Conservation (phyloP, 2,113 vertebrate genomes). For the Zosterops pallidus region DNA sequence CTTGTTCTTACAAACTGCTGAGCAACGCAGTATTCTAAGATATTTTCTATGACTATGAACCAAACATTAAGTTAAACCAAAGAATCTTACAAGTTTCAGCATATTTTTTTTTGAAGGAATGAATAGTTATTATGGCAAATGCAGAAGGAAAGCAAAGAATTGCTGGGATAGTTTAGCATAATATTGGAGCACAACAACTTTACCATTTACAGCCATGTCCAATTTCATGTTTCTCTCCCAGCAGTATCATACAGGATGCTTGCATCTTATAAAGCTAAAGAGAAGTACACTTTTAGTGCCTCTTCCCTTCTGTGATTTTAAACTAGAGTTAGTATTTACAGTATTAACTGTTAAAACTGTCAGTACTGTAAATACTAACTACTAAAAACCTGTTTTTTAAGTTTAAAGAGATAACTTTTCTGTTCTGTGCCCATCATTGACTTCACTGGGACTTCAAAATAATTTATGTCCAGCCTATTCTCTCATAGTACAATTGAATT, state of each 20-base stretch:
- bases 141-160: neutral
- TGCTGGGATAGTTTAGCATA: neutral
- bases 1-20: neutral
- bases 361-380: too few relatives aligned
- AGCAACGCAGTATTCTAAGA: neutral
- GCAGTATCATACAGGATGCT: neutral
- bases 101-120: neutral
- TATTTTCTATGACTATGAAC: neutral
- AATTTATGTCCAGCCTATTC: neutral
- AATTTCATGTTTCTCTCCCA: neutral
- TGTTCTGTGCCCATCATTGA: neutral
- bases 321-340: neutral
- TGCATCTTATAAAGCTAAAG: neutral
- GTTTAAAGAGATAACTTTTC: neutral
- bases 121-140: neutral
- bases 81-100: neutral
- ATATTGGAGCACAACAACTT: neutral
- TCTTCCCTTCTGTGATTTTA: neutral
- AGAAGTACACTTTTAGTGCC: neutral
- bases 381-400: neutral
- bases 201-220: neutral
- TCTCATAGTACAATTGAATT: neutral
- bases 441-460: neutral
- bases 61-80: neutral
- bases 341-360: neutral